A percentile compares a stretch with the other conserved stretches of the same genome.
Conservation (phyloP, 2,797 vertebrate genomes). For the Pyrocephalus nanus region DNA sequence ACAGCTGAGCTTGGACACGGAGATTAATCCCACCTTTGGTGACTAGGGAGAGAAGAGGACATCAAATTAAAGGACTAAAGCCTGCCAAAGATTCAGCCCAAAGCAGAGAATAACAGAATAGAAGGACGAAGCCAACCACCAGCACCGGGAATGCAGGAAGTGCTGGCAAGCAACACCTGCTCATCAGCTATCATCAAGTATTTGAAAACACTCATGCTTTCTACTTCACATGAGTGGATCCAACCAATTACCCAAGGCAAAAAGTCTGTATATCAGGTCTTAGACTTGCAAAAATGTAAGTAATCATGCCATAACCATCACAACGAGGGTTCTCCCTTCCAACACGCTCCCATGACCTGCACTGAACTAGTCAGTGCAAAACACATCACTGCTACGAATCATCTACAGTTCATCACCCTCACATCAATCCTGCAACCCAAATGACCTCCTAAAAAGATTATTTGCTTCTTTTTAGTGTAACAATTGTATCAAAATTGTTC, state of each 20-base stretch:
- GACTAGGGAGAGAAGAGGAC: neutral
- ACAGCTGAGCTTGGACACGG: neutral
- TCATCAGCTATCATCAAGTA: neutral
- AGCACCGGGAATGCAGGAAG: neutral
- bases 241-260: neutral
- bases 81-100: neutral
- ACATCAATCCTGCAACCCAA: neutral
- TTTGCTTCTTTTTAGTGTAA: neutral
- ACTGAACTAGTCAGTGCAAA: neutral
- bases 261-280: neutral
- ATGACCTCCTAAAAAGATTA: neutral
- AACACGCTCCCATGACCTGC: accelerated
- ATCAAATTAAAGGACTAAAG: neutral
- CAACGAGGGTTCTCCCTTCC: neutral
- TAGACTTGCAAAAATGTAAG: accelerated
- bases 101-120: neutral
- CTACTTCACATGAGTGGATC: neutral
- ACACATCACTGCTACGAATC: neutral
- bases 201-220: neutral
- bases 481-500: neutral
- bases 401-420: neutral
- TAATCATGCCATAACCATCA: neutral
- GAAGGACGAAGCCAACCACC: neutral
- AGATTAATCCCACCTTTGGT: neutral
- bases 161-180: neutral